phyloP scores from a whole-genome alignment of 2,113 vertebrate genomes.

The Lamprologus sp. region DNA sequence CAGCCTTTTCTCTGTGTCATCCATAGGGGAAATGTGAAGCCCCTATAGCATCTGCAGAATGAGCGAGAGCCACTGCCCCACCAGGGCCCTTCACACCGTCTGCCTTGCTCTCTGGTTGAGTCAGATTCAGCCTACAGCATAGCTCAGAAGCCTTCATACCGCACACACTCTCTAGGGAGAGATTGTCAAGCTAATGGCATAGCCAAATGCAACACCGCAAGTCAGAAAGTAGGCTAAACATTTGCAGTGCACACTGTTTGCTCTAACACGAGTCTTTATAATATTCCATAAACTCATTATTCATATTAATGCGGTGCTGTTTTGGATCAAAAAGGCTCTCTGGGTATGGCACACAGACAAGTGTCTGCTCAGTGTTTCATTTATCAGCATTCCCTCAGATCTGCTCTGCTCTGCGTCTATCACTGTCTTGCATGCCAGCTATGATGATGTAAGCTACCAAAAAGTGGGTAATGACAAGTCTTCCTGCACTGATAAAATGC shows the following conservation, averaged over 20 bases:
- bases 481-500: not conserved
- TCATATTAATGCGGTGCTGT: not conserved
- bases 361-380: not conserved
- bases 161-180: constrained; percentile 11
- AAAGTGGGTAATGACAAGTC: not conserved
- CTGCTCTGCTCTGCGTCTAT: not conserved
- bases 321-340: not conserved
- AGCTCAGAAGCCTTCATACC: constrained; percentile 2
- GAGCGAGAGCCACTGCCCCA: not conserved
- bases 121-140: constrained; percentile 6
- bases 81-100: constrained; percentile 18
- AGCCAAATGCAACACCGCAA: constrained; percentile 8
- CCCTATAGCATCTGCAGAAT: constrained; percentile 32
- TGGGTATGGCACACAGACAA: not conserved
- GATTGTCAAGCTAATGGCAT: constrained; percentile 7
- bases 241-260: not conserved
- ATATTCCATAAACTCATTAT: not conserved
- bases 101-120: not conserved
- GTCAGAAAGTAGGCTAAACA: not conserved
- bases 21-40: not conserved
- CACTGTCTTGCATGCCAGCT: not conserved
- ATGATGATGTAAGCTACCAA: constrained; percentile 2
- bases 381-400: not conserved
- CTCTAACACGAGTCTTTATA: not conserved
- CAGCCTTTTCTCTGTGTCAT: not conserved